Percentiles rank a stretch among this genome's conserved stretches.
These are phyloP conservation scores for Asarcornis scutulata DNA, from an alignment of 2,113 vertebrate genomes.

Conservation along the genomic window DNA sequence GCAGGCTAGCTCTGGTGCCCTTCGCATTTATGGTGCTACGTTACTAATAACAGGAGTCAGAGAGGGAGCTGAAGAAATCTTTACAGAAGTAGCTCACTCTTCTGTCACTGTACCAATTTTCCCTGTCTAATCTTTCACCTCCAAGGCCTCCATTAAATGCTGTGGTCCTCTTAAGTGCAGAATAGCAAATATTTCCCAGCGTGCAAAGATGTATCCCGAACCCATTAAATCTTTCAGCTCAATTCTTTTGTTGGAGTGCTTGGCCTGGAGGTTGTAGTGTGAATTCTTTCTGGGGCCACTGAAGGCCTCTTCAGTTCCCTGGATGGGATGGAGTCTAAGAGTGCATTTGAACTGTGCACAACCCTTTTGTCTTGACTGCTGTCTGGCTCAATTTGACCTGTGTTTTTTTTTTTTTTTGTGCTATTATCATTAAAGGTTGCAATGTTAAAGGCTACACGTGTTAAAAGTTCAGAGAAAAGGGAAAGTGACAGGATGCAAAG, in stretches of 20 bases:
- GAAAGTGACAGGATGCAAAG: neutral
- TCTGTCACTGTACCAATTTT: neutral
- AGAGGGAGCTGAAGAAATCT: neutral
- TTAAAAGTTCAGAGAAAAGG: neutral
- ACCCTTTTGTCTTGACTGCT: conserved; percentile 12
- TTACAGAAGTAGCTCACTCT: neutral
- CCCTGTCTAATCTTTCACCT: neutral
- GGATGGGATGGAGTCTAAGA: neutral
- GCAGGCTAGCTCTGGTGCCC: neutral
- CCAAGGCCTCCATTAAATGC: neutral
- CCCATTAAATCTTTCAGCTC: neutral
- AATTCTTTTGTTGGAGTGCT: neutral
- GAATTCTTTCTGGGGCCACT: neutral
- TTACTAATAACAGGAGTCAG: neutral
- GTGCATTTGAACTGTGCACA: neutral
- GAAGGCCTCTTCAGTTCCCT: neutral
- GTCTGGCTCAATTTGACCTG: neutral
- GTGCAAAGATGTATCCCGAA: neutral
- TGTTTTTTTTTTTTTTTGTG: neutral
- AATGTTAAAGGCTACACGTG: neutral
- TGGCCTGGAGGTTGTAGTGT: neutral
- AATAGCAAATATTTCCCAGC: neutral
- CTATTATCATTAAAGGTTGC: neutral
- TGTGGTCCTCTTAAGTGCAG: neutral
- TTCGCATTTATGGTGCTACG: neutral